phyloP scores from a whole-genome alignment of 1,140 invertebrate species.

The Episyrphus balteatus region DNA sequence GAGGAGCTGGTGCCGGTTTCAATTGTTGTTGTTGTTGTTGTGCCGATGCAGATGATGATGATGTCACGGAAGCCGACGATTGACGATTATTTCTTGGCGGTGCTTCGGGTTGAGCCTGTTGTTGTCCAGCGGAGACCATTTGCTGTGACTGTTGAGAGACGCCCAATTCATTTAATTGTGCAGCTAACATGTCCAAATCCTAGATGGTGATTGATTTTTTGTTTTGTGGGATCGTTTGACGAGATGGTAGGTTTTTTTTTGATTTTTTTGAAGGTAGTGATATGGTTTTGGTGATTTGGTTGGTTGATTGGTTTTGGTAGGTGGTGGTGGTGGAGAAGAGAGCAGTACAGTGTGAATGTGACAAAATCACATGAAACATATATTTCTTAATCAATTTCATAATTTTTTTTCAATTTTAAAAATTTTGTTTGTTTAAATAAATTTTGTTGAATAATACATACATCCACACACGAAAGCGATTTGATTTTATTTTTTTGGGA shows the following conservation, averaged over 20 bases:
- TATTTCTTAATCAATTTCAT: too few relatives aligned
- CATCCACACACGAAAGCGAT: too few relatives aligned
- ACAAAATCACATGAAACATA: too few relatives aligned
- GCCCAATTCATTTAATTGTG: constrained; percentile 85
- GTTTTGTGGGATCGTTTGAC: background rate
- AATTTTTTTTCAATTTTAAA: too few relatives aligned
- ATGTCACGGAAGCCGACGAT: constrained; percentile 28
- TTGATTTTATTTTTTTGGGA: too few relatives aligned
- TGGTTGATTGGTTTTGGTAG: constrained; percentile 1
- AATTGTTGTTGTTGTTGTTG: constrained; percentile 16
- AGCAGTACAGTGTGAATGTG: too few relatives aligned
- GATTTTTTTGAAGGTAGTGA: constrained; percentile 12
- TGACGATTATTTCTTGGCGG: constrained; percentile 42
- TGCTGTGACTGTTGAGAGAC: constrained; percentile 44
- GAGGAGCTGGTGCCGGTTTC: constrained; percentile 28
- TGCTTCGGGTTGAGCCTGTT: constrained; percentile 43
- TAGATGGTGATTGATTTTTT: constrained; percentile 36
- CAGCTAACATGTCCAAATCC: constrained; percentile 87
- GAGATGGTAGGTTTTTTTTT: constrained; percentile 5
- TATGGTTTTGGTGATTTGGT: background rate
- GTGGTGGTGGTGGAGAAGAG: constrained; percentile 5
- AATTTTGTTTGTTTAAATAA: too few relatives aligned
- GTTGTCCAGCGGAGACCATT: constrained; percentile 22
- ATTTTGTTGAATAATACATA: too few relatives aligned
- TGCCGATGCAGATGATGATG: constrained; percentile 16